A percentile compares a stretch with the other conserved stretches of the same genome.
These are phyloP conservation scores for Patella ulyssiponensis DNA, from an alignment of 2,888 invertebrate species.

Conservation along the genomic window DNA sequence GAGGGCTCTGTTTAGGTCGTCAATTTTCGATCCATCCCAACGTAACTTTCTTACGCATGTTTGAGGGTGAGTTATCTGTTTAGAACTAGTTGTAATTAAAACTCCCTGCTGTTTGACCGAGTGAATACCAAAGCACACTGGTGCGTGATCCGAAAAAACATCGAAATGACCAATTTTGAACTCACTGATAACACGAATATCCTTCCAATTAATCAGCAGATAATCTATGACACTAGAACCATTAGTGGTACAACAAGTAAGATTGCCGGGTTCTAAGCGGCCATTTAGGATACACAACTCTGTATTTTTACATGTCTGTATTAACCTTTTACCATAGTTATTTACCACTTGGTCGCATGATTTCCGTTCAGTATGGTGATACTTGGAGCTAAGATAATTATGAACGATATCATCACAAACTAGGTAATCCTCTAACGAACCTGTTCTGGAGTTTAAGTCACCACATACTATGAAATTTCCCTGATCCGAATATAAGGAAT, in stretches of 20 bases:
- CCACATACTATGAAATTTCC: conserved; percentile 4
- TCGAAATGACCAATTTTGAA: background rate
- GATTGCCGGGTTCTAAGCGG: background rate
- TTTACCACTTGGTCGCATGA: background rate
- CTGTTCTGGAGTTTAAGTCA: conserved; percentile 1
- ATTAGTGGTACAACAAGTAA: background rate
- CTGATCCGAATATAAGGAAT: background rate
- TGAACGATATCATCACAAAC: background rate
- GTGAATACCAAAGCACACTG: conserved; percentile 7
- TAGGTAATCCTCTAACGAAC: background rate
- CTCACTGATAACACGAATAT: too few relatives aligned
- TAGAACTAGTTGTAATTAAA: too few relatives aligned
- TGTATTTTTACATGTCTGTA: conserved; percentile 1
- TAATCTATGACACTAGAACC: conserved; percentile 10
- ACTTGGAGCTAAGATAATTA: background rate
- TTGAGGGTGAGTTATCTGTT: too few relatives aligned
- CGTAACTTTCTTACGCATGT: too few relatives aligned
- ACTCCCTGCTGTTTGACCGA: too few relatives aligned
- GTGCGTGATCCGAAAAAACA: conserved; percentile 5
- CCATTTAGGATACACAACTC: background rate
- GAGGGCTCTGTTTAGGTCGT: too few relatives aligned
- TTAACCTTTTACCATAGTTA: background rate
- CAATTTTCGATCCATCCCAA: too few relatives aligned
- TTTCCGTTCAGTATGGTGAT: background rate
- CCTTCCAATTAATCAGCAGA: background rate